Conservation (phyloP, 2,113 vertebrate species). For the Mustela lutreola region DNA sequence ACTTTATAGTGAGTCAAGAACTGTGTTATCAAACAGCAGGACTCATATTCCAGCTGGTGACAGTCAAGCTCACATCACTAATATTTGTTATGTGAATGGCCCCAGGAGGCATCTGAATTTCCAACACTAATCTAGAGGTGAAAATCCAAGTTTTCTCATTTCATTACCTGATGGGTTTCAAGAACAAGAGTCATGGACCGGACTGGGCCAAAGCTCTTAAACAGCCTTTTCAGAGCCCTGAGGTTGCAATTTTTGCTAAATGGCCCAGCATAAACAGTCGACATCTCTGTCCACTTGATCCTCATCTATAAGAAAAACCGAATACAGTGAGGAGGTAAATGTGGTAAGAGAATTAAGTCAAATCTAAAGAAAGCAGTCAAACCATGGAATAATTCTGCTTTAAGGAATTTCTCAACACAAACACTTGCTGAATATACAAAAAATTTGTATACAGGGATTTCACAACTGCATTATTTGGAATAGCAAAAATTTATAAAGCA, state of each 20-base stretch:
- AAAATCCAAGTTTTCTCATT: conserved; percentile 47
- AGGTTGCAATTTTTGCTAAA: conserved; percentile 87
- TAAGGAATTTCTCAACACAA: conserved; percentile 37
- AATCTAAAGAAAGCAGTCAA: not conserved
- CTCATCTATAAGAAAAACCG: conserved; percentile 87
- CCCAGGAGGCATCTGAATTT: not conserved
- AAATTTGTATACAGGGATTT: not conserved
- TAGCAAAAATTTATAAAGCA: conserved; percentile 33
- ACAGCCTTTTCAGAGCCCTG: conserved; percentile 87
- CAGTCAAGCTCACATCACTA: not conserved
- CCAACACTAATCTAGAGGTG: not conserved
- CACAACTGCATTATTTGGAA: not conserved
- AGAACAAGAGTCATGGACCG: conserved; percentile 86
- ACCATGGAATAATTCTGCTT: not conserved
- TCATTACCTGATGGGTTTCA: conserved; percentile 86
- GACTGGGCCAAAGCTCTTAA: conserved; percentile 90
- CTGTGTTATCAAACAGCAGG: not conserved
- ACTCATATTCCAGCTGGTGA: not conserved
- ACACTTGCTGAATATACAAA: not conserved
- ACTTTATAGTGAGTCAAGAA: not conserved
- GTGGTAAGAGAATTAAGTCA: conserved; percentile 12
- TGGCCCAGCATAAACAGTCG: conserved; percentile 92
- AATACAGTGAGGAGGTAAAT: not conserved
- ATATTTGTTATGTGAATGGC: not conserved
- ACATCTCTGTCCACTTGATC: conserved; percentile 89